These are phyloP conservation scores for Fragum fragum DNA, from an alignment of 2,888 invertebrate genomes.

Conservation along the genomic window DNA sequence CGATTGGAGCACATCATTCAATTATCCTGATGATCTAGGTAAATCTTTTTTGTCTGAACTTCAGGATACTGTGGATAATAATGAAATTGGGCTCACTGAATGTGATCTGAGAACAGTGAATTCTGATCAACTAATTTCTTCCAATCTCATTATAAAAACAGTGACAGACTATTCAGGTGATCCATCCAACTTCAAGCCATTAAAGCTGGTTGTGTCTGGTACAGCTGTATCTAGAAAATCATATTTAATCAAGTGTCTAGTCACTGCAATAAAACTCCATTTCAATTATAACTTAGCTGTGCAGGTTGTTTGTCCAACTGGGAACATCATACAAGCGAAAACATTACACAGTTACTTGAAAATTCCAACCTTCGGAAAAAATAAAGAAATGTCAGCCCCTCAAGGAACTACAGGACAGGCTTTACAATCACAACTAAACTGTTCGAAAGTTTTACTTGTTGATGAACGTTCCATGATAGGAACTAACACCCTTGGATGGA, in stretches of 20 bases:
- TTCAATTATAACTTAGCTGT: constrained; percentile 53
- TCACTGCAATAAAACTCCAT: constrained; percentile 42
- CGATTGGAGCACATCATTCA: neutral
- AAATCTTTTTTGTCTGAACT: constrained; percentile 27
- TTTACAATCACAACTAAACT: constrained; percentile 57
- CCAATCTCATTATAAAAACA: constrained; percentile 56
- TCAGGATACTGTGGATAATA: neutral
- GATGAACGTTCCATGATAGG: constrained; percentile 59
- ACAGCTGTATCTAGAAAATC: constrained; percentile 65
- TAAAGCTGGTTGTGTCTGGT: constrained; percentile 56
- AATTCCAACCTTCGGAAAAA: constrained; percentile 49
- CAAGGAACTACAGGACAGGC: constrained; percentile 33
- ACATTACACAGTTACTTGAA: constrained; percentile 64
- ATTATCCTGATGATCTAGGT: constrained; percentile 42
- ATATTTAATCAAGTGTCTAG: constrained; percentile 61
- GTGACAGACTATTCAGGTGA: constrained; percentile 29
- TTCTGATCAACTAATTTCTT: constrained; percentile 60
- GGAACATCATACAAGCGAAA: constrained; percentile 62
- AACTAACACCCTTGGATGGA: constrained; percentile 54
- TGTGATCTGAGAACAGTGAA: constrained; percentile 52
- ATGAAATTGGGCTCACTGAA: constrained; percentile 39
- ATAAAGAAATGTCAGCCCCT: constrained; percentile 52
- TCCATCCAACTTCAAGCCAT: constrained; percentile 16
- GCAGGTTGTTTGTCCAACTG: constrained; percentile 66
- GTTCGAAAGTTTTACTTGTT: constrained; percentile 39